Evolutionary conservation across 2,797 vertebrate species (phyloP), one percentile per base, ranked within the genome.

Genomic region (Lithobates sylvaticus): DNA sequence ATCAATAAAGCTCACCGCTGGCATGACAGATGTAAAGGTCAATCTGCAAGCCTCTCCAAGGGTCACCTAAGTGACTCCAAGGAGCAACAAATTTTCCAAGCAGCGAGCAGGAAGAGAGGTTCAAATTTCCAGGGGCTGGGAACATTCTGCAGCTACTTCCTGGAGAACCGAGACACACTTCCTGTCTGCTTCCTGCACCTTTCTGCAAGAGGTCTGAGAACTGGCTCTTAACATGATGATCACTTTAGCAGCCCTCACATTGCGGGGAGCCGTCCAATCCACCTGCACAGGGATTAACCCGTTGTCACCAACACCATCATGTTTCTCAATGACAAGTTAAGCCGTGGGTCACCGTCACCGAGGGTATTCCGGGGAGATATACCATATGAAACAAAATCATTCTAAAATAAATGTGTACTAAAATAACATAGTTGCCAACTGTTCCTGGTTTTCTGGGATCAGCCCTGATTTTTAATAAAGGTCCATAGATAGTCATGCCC

Each of bases 161-260:
- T 94, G 94, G 91, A 89, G 91, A 87, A 89, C 90, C 86, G 85
- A 89, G 86, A 91, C 93, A 91, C 50, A 84, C 91, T 95, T 95
- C 95, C 95, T 95, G 93, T 80, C 88, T 91, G 78, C 32, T 91
- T 91, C 93, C 92, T 91, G 90, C 87, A 88, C 88, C 77, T 81
- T 93, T 87, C 68, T 91, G 89, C 93, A 93, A 93, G 92, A 94
- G 94, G 87, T 36, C 72, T n/a, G 88, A 87, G 88, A 18, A 44
- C 88, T 3, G 54, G 73, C 70, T 88, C 83, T 88, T 1, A 39
- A 0, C 8, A 72, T 79, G 84, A 88, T 90, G 87, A 88, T 83
- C 84, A 58, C 0, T 0, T 86, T 9, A 83, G 9, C 65, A 15
- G 61, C 70, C 73, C 78, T 81, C 81, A 85, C 91, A 87, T 29